Conservation (phyloP, 1,140 invertebrate genomes). For the Drosophila pallidifrons region DNA sequence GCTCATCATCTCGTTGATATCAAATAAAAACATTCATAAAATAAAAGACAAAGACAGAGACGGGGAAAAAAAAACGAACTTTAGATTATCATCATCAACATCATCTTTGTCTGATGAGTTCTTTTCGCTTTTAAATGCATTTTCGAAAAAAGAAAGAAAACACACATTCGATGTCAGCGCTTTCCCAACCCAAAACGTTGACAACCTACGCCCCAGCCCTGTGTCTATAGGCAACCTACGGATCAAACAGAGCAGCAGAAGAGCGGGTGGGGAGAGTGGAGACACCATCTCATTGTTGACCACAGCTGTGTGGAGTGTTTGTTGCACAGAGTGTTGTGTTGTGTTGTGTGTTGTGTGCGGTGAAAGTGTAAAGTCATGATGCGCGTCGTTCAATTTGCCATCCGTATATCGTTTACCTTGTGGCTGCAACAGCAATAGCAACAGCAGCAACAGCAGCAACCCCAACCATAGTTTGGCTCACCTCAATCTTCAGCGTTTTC, state of each 20-base stretch:
- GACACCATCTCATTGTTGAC: constrained; percentile 57
- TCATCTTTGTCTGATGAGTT: constrained; percentile 60
- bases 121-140: constrained; percentile 75
- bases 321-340: constrained; percentile 6
- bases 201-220: constrained; percentile 44
- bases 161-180: constrained; percentile 47
- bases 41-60: constrained; percentile 1
- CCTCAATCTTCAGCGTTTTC: neutral
- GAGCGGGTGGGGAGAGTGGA: constrained; percentile 4
- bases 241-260: constrained; percentile 41
- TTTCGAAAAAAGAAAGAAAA: constrained; percentile 45
- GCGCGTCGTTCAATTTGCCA: constrained; percentile 52
- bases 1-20: constrained; percentile 51
- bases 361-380: constrained; percentile 79
- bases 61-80: constrained; percentile 39
- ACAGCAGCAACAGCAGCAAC: too few species aligned
- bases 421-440: constrained; percentile 20
- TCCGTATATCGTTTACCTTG: constrained; percentile 58
- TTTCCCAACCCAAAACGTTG: constrained; percentile 51
- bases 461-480: neutral
- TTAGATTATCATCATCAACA: constrained; percentile 64
- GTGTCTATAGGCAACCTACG: constrained; percentile 28
- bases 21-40: constrained; percentile 45
- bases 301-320: constrained; percentile 55
- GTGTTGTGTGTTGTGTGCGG: constrained; percentile 29